A percentile compares a stretch with the other conserved stretches of the same genome.
Evolutionary conservation across 2,888 invertebrate genomes (phyloP).

Genomic region (Malthinus flaveolus): DNA sequence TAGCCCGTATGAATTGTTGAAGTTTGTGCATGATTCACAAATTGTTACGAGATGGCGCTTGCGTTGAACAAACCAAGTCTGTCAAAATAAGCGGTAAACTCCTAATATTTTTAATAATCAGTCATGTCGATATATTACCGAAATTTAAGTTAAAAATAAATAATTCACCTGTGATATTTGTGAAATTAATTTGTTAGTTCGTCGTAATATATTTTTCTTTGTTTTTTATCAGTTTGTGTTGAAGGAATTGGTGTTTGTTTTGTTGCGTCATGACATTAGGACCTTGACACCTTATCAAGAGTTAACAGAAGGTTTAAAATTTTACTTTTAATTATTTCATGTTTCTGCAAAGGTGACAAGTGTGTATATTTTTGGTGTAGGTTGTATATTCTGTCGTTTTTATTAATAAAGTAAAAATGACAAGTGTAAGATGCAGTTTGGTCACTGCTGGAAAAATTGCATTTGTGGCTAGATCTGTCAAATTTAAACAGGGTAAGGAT

Average conservation of each 20-base stretch:
- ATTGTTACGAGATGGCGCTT: not conserved
- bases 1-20: no score
- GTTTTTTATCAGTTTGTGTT: not conserved
- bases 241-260: constrained; percentile 32
- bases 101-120: constrained; percentile 7
- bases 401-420: constrained; percentile 41
- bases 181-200: constrained; percentile 3
- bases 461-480: constrained; percentile 46
- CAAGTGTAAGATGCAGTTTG: constrained; percentile 53
- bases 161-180: constrained; percentile 5
- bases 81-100: constrained; percentile 9
- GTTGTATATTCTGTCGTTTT: constrained; percentile 7
- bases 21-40: no score
- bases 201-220: not conserved
- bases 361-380: constrained; percentile 6
- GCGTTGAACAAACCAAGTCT: constrained; percentile 6
- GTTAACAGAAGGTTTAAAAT: constrained; percentile 30
- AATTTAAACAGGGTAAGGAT: constrained; percentile 52
- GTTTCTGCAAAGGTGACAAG: constrained; percentile 10
- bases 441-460: constrained; percentile 53
- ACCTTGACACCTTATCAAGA: constrained; percentile 48
- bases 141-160: constrained; percentile 11
- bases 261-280: constrained; percentile 46
- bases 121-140: constrained; percentile 5
- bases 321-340: constrained; percentile 9